Conservation (phyloP, 2,888 invertebrate genomes). For the Tricholauxania praeusta region DNA sequence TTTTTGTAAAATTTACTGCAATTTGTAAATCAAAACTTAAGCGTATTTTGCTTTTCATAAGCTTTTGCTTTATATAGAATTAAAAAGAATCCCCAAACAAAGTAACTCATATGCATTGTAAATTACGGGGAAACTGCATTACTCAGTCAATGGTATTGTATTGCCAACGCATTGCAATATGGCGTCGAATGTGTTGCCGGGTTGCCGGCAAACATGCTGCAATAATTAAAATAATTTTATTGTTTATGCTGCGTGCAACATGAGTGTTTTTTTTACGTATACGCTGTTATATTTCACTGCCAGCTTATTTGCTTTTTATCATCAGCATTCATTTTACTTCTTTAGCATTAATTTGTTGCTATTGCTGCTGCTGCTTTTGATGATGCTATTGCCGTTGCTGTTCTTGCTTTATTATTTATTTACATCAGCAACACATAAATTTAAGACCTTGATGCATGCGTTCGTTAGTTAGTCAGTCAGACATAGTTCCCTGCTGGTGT, state of each 20-base stretch:
- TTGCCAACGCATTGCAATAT: constrained; percentile 6
- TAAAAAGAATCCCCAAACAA: no score
- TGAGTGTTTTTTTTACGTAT: background rate
- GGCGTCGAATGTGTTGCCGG: background rate
- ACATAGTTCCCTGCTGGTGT: background rate
- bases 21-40: no score
- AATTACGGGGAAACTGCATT: no score
- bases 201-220: constrained; percentile 1
- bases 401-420: constrained; percentile 5
- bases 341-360: background rate
- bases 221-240: constrained; percentile 1
- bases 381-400: constrained; percentile 3
- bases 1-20: no score
- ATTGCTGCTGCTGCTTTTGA: background rate
- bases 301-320: background rate
- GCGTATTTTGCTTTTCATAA: no score
- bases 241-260: background rate
- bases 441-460: background rate
- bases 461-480: background rate
- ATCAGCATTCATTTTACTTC: background rate
- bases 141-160: background rate
- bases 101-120: no score
- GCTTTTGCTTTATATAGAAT: no score
- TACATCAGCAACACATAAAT: background rate
- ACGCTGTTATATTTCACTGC: no score